These are phyloP conservation scores for Prunella strophiata DNA, from an alignment of 2,797 vertebrate species.

Conservation along the genomic window DNA sequence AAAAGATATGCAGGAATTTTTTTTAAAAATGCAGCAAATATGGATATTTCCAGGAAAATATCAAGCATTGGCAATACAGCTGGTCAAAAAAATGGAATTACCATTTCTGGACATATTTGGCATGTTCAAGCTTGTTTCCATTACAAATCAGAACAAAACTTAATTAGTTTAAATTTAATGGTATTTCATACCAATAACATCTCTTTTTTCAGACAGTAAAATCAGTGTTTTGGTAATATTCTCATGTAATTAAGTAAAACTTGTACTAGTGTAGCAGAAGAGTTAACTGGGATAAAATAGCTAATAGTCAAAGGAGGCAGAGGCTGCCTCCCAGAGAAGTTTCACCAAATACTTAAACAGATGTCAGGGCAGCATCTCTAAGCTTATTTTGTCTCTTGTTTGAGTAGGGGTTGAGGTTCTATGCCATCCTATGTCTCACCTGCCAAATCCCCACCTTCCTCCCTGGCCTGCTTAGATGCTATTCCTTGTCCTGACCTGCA, in stretches of 20 bases:
- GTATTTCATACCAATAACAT: neutral
- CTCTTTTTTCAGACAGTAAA: neutral
- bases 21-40: neutral
- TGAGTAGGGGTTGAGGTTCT: neutral
- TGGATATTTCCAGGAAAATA: constrained; percentile 1
- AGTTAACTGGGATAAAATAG: neutral
- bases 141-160: constrained; percentile 1
- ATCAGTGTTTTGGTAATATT: neutral
- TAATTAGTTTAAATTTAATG: neutral
- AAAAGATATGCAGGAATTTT: neutral
- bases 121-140: neutral
- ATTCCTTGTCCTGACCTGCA: neutral
- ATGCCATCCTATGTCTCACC: neutral
- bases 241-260: neutral
- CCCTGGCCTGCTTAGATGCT: neutral
- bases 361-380: too few relatives aligned
- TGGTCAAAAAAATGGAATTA: neutral
- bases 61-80: neutral
- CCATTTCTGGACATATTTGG: constrained; percentile 3
- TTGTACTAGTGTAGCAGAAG: neutral
- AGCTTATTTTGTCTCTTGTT: neutral
- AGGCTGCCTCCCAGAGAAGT: neutral
- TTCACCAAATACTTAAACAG: neutral
- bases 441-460: neutral
- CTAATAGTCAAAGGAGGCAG: neutral